phyloP scores from a whole-genome alignment of 2,888 invertebrate genomes.

The Digitonthophagus gazella region DNA sequence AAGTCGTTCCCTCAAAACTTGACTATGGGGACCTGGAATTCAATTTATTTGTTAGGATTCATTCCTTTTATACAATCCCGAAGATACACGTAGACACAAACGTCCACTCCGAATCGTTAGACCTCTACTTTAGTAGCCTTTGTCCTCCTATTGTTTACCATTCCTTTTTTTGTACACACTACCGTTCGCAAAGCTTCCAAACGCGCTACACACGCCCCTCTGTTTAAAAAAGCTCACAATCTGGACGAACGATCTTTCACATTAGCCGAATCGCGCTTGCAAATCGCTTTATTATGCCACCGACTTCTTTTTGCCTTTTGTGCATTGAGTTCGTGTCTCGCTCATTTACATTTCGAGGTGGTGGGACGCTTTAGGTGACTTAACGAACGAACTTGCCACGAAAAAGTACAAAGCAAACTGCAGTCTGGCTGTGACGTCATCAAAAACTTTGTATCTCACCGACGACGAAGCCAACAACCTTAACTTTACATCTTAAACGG shows the following conservation, averaged over 20 bases:
- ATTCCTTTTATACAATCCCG: not conserved
- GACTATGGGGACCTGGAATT: not conserved
- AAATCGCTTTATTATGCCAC: conserved; percentile 16
- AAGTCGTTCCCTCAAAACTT: not conserved
- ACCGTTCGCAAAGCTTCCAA: not conserved
- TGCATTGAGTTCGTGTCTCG: not conserved
- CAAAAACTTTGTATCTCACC: no score
- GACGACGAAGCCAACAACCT: no score
- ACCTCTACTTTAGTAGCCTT: not conserved
- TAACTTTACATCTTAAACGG: no score
- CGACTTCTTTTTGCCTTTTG: conserved; percentile 8
- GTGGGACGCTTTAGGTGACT: not conserved
- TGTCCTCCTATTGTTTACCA: not conserved
- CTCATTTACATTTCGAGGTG: not conserved
- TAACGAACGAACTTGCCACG: not conserved
- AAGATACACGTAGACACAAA: no score
- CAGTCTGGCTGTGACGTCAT: not conserved
- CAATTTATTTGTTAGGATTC: not conserved
- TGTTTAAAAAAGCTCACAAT: not conserved
- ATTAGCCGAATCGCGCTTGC: conserved; percentile 17
- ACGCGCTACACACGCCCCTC: not conserved
- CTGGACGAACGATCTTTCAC: not conserved
- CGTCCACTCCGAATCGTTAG: no score
- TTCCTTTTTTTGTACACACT: not conserved
- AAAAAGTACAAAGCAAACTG: not conserved